These are phyloP conservation scores for Adelges cooleyi DNA, from an alignment of 1,140 invertebrate genomes.

Conservation along the genomic window DNA sequence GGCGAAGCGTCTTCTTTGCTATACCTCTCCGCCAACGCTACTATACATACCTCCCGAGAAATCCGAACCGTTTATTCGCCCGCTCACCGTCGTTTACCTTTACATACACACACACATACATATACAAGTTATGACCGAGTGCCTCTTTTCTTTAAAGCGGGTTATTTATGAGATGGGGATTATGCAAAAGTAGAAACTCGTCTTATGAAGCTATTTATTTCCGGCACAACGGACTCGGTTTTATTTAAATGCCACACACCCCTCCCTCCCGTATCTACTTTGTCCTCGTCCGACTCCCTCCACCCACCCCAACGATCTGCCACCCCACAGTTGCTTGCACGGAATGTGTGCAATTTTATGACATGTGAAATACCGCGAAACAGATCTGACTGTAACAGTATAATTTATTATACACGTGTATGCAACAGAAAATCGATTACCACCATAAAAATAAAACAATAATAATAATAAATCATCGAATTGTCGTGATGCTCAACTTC, in stretches of 20 bases:
- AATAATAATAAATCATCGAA: no score
- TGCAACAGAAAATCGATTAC: no score
- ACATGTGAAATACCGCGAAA: not conserved
- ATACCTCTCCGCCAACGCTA: no score
- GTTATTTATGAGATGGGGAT: slow-evolving; percentile 25
- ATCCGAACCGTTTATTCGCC: slow-evolving; percentile 22
- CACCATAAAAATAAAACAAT: no score
- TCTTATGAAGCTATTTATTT: slow-evolving; percentile 29
- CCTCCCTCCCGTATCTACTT: not conserved
- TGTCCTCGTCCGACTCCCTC: not conserved
- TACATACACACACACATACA: not conserved
- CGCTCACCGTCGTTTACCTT: not conserved
- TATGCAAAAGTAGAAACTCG: slow-evolving; percentile 18
- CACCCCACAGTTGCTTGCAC: not conserved
- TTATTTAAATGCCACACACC: slow-evolving; percentile 11
- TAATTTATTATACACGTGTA: no score
- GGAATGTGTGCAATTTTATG: not conserved
- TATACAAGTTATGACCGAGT: not conserved
- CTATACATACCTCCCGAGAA: not conserved
- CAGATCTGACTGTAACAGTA: no score
- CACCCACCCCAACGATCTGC: not conserved
- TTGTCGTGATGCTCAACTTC: no score
- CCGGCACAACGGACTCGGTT: slow-evolving; percentile 21
- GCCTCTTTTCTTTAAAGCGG: slow-evolving; percentile 7
- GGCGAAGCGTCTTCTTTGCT: no score